A percentile compares a stretch with the other conserved stretches of the same genome.
phyloP scores from a whole-genome alignment of 2,888 invertebrate species.

The Dichetophora obliterata region DNA sequence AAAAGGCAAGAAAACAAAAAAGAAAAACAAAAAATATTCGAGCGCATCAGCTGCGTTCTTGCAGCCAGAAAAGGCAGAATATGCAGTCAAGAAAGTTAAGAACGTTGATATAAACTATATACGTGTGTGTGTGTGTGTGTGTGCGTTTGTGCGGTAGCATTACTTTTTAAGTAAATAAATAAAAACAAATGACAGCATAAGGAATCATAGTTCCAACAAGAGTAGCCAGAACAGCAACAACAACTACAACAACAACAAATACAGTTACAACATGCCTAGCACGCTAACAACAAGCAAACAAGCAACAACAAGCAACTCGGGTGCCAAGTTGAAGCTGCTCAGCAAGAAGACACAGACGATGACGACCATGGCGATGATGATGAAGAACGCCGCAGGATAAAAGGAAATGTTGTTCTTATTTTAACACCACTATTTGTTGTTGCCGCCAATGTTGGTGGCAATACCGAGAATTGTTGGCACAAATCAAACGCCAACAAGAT shows the following conservation, averaged over 20 bases:
- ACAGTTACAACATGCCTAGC: neutral
- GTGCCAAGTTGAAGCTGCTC: neutral
- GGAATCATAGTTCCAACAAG: neutral
- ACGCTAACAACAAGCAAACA: neutral
- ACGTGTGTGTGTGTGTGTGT: neutral
- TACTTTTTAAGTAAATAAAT: neutral
- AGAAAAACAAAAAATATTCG: neutral
- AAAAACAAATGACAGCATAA: neutral
- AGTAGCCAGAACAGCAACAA: neutral
- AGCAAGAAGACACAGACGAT: neutral
- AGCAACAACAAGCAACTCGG: neutral
- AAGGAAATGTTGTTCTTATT: slow-evolving; percentile 12
- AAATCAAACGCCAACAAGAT: slow-evolving; percentile 15
- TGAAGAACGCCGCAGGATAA: neutral
- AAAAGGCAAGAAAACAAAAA: neutral
- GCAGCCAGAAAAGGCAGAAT: neutral
- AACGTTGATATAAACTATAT: too few species aligned
- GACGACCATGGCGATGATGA: neutral
- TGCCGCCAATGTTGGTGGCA: neutral
- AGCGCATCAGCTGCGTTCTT: slow-evolving; percentile 16
- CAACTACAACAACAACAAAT: neutral
- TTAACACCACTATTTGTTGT: neutral
- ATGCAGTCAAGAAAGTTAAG: neutral
- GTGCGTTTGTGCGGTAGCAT: too few species aligned
- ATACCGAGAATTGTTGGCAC: slow-evolving; percentile 3